phyloP scores from a whole-genome alignment of 2,113 vertebrate species.

The Pangasianodon hypophthalmus region DNA sequence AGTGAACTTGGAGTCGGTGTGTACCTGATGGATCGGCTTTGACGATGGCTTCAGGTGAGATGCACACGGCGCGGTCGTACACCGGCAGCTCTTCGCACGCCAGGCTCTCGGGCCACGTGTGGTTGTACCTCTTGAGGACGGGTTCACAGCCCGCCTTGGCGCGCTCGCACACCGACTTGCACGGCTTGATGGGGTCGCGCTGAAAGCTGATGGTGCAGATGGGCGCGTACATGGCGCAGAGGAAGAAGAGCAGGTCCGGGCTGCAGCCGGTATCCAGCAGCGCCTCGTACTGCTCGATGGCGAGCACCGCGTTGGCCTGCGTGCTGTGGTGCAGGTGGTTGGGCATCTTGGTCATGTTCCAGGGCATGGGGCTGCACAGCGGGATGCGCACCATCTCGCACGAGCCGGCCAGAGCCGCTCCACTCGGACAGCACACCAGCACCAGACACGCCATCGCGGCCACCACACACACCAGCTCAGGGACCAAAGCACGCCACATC shows the following conservation, averaged over 20 bases:
- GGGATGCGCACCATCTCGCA: conserved; percentile 94
- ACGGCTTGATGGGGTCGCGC: conserved; percentile 97
- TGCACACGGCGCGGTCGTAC: conserved; percentile 96
- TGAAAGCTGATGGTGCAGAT: conserved; percentile 99
- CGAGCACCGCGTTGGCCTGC: conserved; percentile 96
- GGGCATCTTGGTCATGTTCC: conserved; percentile 99
- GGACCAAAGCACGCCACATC: background rate
- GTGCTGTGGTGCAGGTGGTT: conserved; percentile 99
- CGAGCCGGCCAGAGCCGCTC: conserved; percentile 70
- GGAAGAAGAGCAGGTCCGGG: conserved; percentile 90
- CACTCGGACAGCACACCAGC: conserved; percentile 8
- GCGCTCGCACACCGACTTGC: conserved; percentile 92
- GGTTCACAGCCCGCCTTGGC: conserved; percentile 92
- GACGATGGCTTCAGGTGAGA: conserved; percentile 96
- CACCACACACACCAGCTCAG: background rate
- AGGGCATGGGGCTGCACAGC: conserved; percentile 89
- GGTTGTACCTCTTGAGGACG: conserved; percentile 88
- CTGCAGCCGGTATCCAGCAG: conserved; percentile 91
- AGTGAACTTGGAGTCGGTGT: background rate
- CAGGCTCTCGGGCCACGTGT: conserved; percentile 94
- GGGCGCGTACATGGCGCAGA: conserved; percentile 98
- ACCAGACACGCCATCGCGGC: background rate
- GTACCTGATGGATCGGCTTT: conserved; percentile 87
- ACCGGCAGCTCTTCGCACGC: conserved; percentile 91
- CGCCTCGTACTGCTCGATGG: conserved; percentile 96